These are phyloP conservation scores for Myrmophylax atrothorax DNA, from an alignment of 2,113 vertebrate genomes.

Conservation along the genomic window DNA sequence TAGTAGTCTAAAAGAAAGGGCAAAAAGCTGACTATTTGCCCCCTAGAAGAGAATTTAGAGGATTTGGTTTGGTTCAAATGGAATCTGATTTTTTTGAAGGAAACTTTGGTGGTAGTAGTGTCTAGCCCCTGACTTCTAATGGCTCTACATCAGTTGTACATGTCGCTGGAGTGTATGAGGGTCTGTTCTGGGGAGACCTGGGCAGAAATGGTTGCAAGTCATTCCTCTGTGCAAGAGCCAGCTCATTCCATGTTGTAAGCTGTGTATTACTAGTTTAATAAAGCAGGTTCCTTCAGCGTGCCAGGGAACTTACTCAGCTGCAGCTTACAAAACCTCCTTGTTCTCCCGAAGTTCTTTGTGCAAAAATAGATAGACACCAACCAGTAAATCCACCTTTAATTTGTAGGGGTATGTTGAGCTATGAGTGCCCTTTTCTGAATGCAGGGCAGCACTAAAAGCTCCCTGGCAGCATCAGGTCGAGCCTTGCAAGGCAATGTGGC, in stretches of 20 bases:
- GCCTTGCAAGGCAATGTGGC: constrained; percentile 47
- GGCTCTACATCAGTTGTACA: not conserved
- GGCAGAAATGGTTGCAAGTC: not conserved
- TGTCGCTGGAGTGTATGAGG: not conserved
- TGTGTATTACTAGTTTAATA: constrained; percentile 44
- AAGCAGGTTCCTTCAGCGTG: constrained; percentile 35
- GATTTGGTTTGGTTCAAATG: not conserved
- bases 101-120: not conserved
- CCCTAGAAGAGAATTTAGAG: not conserved
- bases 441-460: not conserved
- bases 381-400: constrained; percentile 63
- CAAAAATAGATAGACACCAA: constrained; percentile 43
- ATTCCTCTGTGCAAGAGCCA: not conserved
- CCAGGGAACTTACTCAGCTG: constrained; percentile 41
- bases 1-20: not conserved
- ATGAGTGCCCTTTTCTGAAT: not conserved
- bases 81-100: not conserved
- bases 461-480: not conserved
- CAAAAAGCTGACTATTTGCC: not conserved
- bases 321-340: constrained; percentile 42
- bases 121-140: not conserved
- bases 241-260: constrained; percentile 35
- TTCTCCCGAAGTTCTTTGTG: constrained; percentile 36
- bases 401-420: constrained; percentile 1
- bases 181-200: not conserved